A percentile compares a stretch with the other conserved stretches of the same genome.
phyloP scores from a whole-genome alignment of 2,113 vertebrate genomes.

The Progne subis region DNA sequence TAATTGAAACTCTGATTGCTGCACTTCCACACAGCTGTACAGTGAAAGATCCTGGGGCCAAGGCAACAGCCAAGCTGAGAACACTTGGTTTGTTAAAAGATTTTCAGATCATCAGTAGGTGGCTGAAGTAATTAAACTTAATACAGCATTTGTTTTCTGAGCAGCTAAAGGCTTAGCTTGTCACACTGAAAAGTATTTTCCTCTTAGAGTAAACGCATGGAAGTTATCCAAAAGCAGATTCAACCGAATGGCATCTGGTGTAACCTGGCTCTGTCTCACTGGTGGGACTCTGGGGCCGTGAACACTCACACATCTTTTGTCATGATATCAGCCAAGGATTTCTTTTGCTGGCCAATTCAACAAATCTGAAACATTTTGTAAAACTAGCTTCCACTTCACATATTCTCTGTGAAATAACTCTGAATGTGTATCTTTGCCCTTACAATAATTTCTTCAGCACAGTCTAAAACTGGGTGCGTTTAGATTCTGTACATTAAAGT shows the following conservation, averaged over 20 bases:
- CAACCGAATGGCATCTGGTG: not conserved
- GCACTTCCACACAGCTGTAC: not conserved
- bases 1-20: not conserved
- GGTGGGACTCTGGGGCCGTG: not conserved
- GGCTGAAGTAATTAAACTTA: not conserved
- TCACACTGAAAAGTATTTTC: not conserved
- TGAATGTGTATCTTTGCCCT: not conserved
- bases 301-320: not conserved
- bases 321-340: not conserved
- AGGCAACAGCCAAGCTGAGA: not conserved
- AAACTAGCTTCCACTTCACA: not conserved
- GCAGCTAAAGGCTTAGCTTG: not conserved
- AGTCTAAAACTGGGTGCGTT: not conserved
- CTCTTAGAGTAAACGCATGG: not conserved
- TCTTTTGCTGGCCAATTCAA: not conserved
- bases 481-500: not conserved
- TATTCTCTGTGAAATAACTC: not conserved
- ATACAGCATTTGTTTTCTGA: not conserved
- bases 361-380: not conserved
- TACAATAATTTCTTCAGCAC: not conserved
- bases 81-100: not conserved
- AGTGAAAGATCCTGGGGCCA: not conserved
- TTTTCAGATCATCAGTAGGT: not conserved
- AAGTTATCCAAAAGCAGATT: conserved; percentile 6
- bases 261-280: not conserved